phyloP scores from a whole-genome alignment of 2,797 vertebrate genomes.

The Melanotaenia boesemani region DNA sequence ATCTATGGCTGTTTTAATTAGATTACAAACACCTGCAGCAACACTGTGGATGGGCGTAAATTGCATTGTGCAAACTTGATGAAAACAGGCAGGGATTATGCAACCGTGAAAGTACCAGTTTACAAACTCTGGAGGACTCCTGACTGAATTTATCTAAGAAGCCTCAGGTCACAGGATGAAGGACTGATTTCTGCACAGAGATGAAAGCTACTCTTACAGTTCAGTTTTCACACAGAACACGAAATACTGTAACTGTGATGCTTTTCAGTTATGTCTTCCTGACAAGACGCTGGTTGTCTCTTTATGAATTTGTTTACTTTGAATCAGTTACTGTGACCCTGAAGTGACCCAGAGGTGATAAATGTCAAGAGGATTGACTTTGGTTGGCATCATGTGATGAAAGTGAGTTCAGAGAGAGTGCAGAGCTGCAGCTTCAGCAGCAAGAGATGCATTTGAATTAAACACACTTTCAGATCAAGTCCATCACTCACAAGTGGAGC shows the following conservation, averaged over 20 bases:
- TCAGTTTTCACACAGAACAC: background rate
- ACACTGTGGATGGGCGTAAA: background rate
- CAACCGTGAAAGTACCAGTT: background rate
- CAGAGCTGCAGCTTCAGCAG: background rate
- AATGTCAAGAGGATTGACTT: slow-evolving; percentile 23
- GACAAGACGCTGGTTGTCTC: slow-evolving; percentile 9
- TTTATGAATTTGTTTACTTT: slow-evolving; percentile 16
- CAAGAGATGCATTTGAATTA: background rate
- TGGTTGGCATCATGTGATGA: background rate
- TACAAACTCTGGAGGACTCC: slow-evolving; percentile 12
- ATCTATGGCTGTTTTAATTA: too few species aligned
- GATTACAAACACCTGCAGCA: background rate
- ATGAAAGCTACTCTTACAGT: slow-evolving; percentile 2
- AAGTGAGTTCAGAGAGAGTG: background rate
- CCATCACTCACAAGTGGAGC: background rate
- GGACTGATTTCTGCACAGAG: background rate
- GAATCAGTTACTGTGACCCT: slow-evolving; percentile 33
- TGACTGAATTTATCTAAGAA: slow-evolving; percentile 10
- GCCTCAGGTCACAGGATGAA: background rate
- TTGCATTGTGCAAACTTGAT: background rate
- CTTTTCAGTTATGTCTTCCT: slow-evolving; percentile 12
- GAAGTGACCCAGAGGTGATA: slow-evolving; percentile 25
- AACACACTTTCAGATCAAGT: background rate
- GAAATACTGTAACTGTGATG: background rate
- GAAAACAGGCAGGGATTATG: background rate